Percentiles rank a stretch among this genome's conserved stretches.
These are phyloP conservation scores for Drosophila mayri DNA, from an alignment of 1,140 invertebrate genomes.

Conservation along the genomic window DNA sequence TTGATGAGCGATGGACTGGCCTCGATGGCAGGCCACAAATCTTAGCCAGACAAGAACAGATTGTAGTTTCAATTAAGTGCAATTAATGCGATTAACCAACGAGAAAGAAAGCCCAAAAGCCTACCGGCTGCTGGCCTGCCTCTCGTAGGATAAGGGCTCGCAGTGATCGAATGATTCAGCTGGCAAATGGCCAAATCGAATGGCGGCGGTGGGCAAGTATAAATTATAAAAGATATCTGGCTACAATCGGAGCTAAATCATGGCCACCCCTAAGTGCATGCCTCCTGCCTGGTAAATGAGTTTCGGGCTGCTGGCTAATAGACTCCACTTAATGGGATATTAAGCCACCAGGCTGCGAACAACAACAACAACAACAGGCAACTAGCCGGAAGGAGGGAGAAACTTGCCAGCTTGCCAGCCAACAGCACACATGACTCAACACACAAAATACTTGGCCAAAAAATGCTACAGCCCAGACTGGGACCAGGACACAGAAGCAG, in stretches of 20 bases:
- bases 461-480: constrained; percentile 24
- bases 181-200: constrained; percentile 44
- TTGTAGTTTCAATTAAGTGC: constrained; percentile 69
- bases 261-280: constrained; percentile 18
- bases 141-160: constrained; percentile 40
- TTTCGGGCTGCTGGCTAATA: constrained; percentile 61
- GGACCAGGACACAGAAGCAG: constrained; percentile 2
- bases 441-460: constrained; percentile 66
- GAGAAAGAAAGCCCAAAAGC: constrained; percentile 1
- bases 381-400: constrained; percentile 35
- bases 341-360: constrained; percentile 44
- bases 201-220: constrained; percentile 3
- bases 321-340: constrained; percentile 73
- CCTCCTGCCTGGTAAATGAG: constrained; percentile 52
- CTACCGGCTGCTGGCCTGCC: constrained; percentile 21
- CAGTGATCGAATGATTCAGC: constrained; percentile 21
- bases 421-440: constrained; percentile 81
- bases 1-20: constrained; percentile 44
- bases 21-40: constrained; percentile 55
- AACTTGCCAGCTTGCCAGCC: constrained; percentile 74
- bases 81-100: constrained; percentile 74
- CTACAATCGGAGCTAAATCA: constrained; percentile 26
- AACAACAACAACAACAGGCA: constrained; percentile 32
- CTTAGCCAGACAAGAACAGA: constrained; percentile 32
- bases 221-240: constrained; percentile 34